Evolutionary conservation across 2,113 vertebrate genomes (phyloP).

Genomic region (Gallinago paraguaiae): DNA sequence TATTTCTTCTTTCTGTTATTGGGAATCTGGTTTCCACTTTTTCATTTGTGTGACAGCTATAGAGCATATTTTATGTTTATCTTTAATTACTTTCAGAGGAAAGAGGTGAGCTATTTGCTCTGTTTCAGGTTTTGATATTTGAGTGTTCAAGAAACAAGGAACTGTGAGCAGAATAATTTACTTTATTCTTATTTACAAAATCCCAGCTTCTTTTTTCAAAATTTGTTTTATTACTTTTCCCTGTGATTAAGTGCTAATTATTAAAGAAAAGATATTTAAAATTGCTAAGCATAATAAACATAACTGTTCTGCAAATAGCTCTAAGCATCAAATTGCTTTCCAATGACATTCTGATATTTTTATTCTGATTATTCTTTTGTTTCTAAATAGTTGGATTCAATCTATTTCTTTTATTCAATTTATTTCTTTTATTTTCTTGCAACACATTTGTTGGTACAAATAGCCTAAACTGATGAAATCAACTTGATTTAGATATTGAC

Average conservation of each 20-base stretch:
- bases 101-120: neutral
- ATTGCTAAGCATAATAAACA: neutral
- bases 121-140: neutral
- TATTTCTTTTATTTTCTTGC: neutral
- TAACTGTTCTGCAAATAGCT: neutral
- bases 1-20: neutral
- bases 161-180: neutral
- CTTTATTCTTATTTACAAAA: neutral
- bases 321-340: neutral
- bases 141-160: neutral
- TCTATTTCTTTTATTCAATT: neutral
- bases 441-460: neutral
- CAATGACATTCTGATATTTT: neutral
- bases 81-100: conserved; percentile 12
- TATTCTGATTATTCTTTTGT: neutral
- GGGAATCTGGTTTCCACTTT: neutral
- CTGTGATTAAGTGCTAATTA: neutral
- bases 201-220: neutral
- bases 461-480: neutral
- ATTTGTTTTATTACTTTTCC: neutral
- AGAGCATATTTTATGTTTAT: neutral
- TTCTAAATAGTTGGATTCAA: neutral
- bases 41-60: neutral
- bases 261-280: neutral
- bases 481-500: neutral